phyloP scores from a whole-genome alignment of 2,888 invertebrate genomes.

The Volucella inflata region DNA sequence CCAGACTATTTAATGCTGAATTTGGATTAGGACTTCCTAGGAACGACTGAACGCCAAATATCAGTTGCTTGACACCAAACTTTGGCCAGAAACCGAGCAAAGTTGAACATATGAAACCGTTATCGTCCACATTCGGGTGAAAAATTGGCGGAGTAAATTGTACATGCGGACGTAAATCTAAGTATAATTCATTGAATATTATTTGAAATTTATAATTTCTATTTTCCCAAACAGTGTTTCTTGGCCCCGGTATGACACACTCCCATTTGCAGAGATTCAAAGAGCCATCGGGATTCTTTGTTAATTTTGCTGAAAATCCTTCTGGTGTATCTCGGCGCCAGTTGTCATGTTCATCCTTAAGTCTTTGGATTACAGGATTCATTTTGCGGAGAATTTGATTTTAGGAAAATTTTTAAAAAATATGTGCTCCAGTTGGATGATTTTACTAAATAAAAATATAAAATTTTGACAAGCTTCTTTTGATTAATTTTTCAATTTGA shows the following conservation, averaged over 20 bases:
- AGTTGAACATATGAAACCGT: constrained; percentile 48
- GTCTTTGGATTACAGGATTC: constrained; percentile 37
- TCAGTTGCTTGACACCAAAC: constrained; percentile 51
- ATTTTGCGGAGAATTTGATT: constrained; percentile 15
- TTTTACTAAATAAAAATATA: no score
- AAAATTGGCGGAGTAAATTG: constrained; percentile 48
- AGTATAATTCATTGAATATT: constrained; percentile 4
- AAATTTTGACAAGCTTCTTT: no score
- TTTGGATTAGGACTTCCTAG: constrained; percentile 55
- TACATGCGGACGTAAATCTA: background rate
- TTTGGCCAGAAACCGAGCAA: constrained; percentile 30
- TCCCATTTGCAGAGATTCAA: constrained; percentile 57
- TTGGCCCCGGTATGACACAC: constrained; percentile 44
- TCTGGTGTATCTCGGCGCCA: constrained; percentile 56
- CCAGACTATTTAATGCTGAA: constrained; percentile 25
- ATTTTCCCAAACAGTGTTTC: constrained; percentile 41
- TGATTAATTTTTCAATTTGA: no score
- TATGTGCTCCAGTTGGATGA: background rate
- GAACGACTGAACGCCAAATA: constrained; percentile 57
- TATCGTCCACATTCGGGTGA: constrained; percentile 61
- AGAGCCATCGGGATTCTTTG: constrained; percentile 38
- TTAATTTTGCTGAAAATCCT: constrained; percentile 54
- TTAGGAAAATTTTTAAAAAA: background rate
- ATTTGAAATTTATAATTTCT: constrained; percentile 34
- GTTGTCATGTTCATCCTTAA: constrained; percentile 49